A percentile compares a stretch with the other conserved stretches of the same genome.
Conservation (phyloP, 2,113 vertebrate species). For the Apodemus speciosus region DNA sequence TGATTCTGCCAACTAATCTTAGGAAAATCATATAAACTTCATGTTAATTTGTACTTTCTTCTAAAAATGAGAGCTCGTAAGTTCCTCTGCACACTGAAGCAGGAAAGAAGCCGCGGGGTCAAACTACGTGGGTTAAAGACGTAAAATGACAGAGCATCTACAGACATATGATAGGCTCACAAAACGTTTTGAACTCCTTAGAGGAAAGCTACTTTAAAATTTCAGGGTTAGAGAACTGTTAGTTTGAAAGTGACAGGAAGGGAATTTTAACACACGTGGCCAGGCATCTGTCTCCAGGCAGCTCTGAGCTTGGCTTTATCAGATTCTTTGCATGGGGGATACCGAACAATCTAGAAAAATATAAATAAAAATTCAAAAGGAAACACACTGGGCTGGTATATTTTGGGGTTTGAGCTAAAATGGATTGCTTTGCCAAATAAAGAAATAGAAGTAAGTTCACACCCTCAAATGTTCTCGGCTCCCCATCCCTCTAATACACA, state of each 20-base stretch:
- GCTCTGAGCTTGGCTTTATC: background rate
- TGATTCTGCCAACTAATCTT: background rate
- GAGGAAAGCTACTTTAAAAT: background rate
- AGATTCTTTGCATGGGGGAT: background rate
- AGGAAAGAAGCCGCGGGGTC: background rate
- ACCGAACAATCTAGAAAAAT: conserved; percentile 7
- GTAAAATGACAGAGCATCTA: conserved; percentile 9
- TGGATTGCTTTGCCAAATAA: conserved; percentile 16
- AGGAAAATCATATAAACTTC: background rate
- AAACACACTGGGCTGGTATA: background rate
- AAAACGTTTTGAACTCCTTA: conserved; percentile 18
- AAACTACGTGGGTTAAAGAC: background rate
- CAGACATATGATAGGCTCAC: background rate
- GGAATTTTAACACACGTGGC: background rate
- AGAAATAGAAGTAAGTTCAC: conserved; percentile 27
- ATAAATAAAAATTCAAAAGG: conserved; percentile 3
- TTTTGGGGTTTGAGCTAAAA: conserved; percentile 35
- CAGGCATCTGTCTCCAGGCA: background rate
- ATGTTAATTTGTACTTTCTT: background rate
- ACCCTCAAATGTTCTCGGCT: background rate
- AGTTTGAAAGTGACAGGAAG: background rate
- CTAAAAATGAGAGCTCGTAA: background rate
- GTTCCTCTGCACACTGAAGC: background rate
- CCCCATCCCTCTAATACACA: background rate
- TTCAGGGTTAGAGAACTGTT: conserved; percentile 27